Evolutionary conservation across 1,140 invertebrate species (phyloP), one percentile per base, ranked within the genome.

Genomic region (Trachymyrmex septentrionalis): DNA sequence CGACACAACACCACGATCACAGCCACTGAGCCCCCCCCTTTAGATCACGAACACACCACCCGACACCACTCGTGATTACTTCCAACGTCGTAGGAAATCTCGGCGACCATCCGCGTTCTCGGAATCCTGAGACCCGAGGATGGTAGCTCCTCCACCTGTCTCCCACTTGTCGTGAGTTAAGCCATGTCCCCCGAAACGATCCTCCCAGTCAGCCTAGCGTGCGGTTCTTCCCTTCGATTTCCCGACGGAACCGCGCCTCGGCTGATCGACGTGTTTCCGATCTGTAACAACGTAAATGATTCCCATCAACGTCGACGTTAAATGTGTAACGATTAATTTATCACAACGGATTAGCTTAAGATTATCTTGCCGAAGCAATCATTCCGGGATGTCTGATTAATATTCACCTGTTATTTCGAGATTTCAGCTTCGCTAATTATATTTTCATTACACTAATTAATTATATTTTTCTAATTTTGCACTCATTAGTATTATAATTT

Each of bases 251-350:
- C 88, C 53, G 85, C 78, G 85, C 59, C 12, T 55, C 66, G 77
- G 73, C 73, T 69, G 66, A 55, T 81, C 80, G 88, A 67, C 85
- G 50, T 84, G 71, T 21, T 84, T 82, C 81, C 59, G 88, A 90
- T 87, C 88, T 90, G 88, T 34, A 90, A 90, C 50, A 44, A 84
- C 38, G 2, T 4, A 21, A 73, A 4, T 61, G 50, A 71, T 81
- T 81, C 64, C 30, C 16, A 14, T 81, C 78, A 44, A 81, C 14
- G 34, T 67, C 61, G 76, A 14, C 4, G 48, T 57, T 27, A 27
- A 38, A 57, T 24, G 34, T 81, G 24, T 48, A 30, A 78, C 61
- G 64, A 55, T 69, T 55, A 19, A 34, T 77, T 77, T 77, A 61
- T 12, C n/a, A 5, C 5, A 55, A 61, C 24, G 21, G 16, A 77